These are phyloP conservation scores for Cyphomyrus discorhynchus DNA, from an alignment of 2,113 vertebrate species.

Conservation along the genomic window DNA sequence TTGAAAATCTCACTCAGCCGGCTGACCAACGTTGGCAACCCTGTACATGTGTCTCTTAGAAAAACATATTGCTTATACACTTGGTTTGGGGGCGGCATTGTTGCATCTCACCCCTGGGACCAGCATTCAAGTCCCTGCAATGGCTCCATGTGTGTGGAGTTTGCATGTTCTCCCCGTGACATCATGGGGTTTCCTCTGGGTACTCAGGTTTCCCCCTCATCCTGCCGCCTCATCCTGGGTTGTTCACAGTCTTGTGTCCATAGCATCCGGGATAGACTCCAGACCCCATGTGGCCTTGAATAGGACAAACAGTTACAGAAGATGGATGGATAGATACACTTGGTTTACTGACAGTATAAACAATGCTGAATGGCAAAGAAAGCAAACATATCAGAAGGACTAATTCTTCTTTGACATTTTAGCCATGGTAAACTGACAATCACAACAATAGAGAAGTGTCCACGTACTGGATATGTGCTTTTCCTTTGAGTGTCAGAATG, in stretches of 20 bases:
- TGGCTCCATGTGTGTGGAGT: background rate
- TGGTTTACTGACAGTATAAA: background rate
- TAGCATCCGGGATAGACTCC: too few species aligned
- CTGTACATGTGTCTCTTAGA: background rate
- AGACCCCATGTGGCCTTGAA: background rate
- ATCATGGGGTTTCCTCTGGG: background rate
- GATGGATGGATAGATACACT: background rate
- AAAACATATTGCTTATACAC: background rate
- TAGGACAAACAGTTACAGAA: background rate
- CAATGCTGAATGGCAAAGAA: background rate
- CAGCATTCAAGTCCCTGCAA: background rate
- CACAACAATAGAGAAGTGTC: too few species aligned
- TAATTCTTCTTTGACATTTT: conserved; percentile 12
- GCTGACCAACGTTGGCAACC: background rate
- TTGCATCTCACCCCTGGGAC: background rate
- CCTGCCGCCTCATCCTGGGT: too few species aligned
- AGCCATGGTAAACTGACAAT: background rate
- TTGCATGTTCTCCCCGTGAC: background rate
- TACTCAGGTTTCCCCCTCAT: background rate
- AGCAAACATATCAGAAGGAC: background rate
- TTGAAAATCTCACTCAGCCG: background rate
- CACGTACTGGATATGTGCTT: background rate
- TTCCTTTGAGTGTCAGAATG: background rate
- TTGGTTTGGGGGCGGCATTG: background rate
- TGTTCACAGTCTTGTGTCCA: too few species aligned